Evolutionary conservation across 1,140 invertebrate genomes (phyloP), one percentile per base, ranked within the genome.

Genomic region (Caenorhabditis inopinata): DNA sequence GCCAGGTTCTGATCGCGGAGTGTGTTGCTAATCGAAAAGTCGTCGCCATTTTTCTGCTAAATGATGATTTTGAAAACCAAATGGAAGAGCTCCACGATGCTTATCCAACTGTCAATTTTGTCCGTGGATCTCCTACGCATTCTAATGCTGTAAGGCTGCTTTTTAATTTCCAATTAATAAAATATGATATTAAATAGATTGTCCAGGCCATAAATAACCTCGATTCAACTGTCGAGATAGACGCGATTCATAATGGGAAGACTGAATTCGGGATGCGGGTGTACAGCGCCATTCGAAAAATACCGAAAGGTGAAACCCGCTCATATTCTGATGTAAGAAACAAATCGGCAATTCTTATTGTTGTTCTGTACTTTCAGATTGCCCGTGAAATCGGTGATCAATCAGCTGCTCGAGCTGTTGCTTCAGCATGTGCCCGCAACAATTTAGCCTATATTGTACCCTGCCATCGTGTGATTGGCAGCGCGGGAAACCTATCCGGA

Each of bases 231-330:
- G 9, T 68, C 4, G 21, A 68, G 21, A 21, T 68, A 0, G 38
- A 68, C 11, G 25, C n/a, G n/a, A 18, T 68, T 11, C 58, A 38
- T 2, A 68, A 68, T 21, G 32, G 32, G 11, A 21, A 68, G 12
- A 68, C 32, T 3, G 5, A 29, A 6, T 68, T 68, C 25, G 58
- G 32, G 21, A 38, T 42, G 11, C 58, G 38, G 38, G 58, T 68
- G 14, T 68, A 68, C 32, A 68, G 14, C 16, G 58, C 58, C 9
- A 38, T 68, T 21, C 32, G 23, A n/a, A 68, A 68, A 21, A 68
- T 68, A 12, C 58, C 58, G 23, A 68, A 68, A 68, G 58, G 58
- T 18, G 32, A 68, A 68, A 68, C 58, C 23, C 58, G 58, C 5
- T 68, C 58, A 16, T 68, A 68, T 29, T 32, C 32, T 11, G 58